Base-by-base conservation (phyloP, 2,888 invertebrate species). In the Drepanosiphum platanoidis region DNA sequence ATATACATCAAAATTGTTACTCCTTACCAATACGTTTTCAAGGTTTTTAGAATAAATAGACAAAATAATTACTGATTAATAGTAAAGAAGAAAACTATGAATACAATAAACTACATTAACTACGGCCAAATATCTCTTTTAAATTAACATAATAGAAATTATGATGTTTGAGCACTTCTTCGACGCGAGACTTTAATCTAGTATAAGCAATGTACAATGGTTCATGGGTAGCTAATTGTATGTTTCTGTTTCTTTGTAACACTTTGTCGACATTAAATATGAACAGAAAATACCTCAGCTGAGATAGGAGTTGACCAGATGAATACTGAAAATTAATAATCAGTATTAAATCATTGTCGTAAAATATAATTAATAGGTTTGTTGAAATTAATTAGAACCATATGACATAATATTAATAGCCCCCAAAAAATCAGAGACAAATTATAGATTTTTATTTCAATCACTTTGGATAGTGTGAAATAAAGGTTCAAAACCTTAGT, bases 211-310 rank as follows among this genome's bases (percentile, higher is more conserved):
- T n/a, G 36, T 84, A 77, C 32, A 84, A 70, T 30, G 68, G 66
- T 58, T 75, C 13, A 11, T 84, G 52, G 11, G 8, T 58, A 18
- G 36, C 15, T 58, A 84, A 39, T 39, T 84, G 30, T 13, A 84
- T n/a, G 13, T 84, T 77, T 18, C 27, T 84, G 36, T 84, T 77
- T 32, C 68, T 75, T 39, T 70, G 77, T 5, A 84, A 52, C 8
- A 84, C 84, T 84, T 84, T 84, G n/a, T 84, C 84, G 70, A 84
- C 32, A 15, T 84, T 77, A 70, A 84, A 84, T 77, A 84, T 77
- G 58, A 84, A 84, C 58, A 77, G 15, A 39, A 68, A 84, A 84
- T 84, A 84, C 32, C 84, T 84, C 39, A 84, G 34, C 70, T 84
- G 84, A 70, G 30, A 77, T 32, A 84, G 27, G 13, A 84, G 15